Evolutionary conservation across 2,113 vertebrate species (phyloP).

Genomic region (Mastomys natalensis): DNA sequence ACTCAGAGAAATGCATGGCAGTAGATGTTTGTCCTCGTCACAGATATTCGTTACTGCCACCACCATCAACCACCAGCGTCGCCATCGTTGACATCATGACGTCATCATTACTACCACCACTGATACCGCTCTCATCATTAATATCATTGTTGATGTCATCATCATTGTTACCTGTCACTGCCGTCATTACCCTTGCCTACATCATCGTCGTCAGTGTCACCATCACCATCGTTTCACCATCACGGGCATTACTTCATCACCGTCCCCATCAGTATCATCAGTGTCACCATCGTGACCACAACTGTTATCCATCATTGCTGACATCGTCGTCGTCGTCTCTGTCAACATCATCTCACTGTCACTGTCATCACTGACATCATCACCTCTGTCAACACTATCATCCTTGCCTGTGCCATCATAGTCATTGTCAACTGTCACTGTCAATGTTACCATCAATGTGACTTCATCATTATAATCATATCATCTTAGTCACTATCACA

Average conservation of each 20-base stretch:
- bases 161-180: too few relatives aligned
- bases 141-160: background rate
- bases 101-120: background rate
- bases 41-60: background rate
- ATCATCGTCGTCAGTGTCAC: accelerated
- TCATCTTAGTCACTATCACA: background rate
- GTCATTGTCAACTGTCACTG: background rate
- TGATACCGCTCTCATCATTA: background rate
- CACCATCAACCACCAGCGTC: background rate
- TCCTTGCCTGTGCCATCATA: background rate
- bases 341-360: background rate
- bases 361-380: too few relatives aligned
- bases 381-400: too few relatives aligned
- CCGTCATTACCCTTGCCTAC: too few relatives aligned
- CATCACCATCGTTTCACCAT: accelerated
- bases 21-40: background rate
- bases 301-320: too few relatives aligned
- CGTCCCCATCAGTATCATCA: background rate
- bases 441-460: too few relatives aligned
- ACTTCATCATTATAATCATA: too few relatives aligned
- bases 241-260: background rate
- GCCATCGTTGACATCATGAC: background rate
- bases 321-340: background rate
- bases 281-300: background rate
- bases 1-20: background rate